These are phyloP conservation scores for Cuniculus paca DNA, from an alignment of 2,797 vertebrate genomes.

Conservation along the genomic window DNA sequence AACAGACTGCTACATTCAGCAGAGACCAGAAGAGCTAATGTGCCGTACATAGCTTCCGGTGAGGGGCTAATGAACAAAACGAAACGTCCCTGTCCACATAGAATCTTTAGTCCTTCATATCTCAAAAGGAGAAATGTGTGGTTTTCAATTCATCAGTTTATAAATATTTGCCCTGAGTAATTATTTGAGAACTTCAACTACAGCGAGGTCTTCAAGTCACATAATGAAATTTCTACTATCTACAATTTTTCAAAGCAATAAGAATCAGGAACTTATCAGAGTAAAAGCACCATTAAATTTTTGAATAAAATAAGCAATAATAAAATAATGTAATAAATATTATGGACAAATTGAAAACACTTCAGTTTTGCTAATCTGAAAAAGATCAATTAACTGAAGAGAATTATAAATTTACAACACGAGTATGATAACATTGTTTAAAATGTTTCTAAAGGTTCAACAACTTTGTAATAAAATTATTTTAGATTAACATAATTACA, in stretches of 20 bases:
- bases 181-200: slow-evolving; percentile 44
- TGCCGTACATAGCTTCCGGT: not conserved
- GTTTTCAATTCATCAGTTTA: not conserved
- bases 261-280: slow-evolving; percentile 51
- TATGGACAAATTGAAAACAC: not conserved
- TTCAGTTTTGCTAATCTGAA: slow-evolving; percentile 43
- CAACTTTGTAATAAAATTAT: slow-evolving; percentile 1
- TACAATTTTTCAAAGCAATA: slow-evolving; percentile 14
- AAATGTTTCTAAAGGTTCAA: not conserved
- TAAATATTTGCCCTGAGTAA: not conserved
- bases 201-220: slow-evolving; percentile 10
- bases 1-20: not conserved
- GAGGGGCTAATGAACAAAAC: not conserved
- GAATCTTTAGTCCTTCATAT: not conserved
- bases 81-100: not conserved
- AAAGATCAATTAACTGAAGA: slow-evolving; percentile 46
- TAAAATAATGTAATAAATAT: slow-evolving; percentile 26
- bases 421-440: not conserved
- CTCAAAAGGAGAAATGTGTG: slow-evolving; percentile 1
- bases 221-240: slow-evolving; percentile 24
- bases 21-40: not conserved
- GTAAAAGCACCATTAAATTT: slow-evolving; percentile 15
- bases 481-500: slow-evolving; percentile 47
- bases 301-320: slow-evolving; percentile 44
- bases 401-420: slow-evolving; percentile 20